A percentile compares a stretch with the other conserved stretches of the same genome.
phyloP scores from a whole-genome alignment of 2,797 vertebrate genomes.

The Cirrhinus mrigala region DNA sequence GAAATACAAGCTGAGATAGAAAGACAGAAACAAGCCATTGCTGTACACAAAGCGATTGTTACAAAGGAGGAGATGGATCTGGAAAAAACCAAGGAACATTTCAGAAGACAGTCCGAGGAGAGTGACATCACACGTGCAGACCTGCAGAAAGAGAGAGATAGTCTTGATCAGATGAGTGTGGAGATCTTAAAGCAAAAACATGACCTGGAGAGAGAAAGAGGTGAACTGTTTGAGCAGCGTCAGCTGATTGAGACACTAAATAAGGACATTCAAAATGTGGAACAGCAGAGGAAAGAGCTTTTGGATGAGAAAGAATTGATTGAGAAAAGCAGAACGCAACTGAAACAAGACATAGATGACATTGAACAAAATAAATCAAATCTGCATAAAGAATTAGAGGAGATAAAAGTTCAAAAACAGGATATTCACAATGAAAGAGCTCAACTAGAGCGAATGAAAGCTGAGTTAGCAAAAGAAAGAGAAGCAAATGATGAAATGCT shows the following conservation, averaged over 20 bases:
- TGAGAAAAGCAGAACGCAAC: constrained; percentile 6
- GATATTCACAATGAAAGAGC: constrained; percentile 12
- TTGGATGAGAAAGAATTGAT: constrained; percentile 12
- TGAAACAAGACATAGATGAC: constrained; percentile 23
- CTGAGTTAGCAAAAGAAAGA: constrained; percentile 17
- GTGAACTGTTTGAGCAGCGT: constrained; percentile 8
- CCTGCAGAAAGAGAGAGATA: not conserved
- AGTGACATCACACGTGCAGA: not conserved
- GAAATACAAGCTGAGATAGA: constrained; percentile 25
- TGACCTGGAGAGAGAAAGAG: constrained; percentile 23
- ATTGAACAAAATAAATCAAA: constrained; percentile 25
- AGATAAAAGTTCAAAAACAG: constrained; percentile 10
- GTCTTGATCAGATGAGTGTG: constrained; percentile 7
- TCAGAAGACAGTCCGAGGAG: constrained; percentile 22
- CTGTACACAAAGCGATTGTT: constrained; percentile 3
- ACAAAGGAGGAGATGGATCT: constrained; percentile 29
- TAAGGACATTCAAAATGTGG: constrained; percentile 2
- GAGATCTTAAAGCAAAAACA: constrained; percentile 25
- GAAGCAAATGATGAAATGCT: constrained; percentile 31
- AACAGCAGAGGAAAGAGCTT: constrained; percentile 24
- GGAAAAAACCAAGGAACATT: constrained; percentile 28
- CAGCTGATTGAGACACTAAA: constrained; percentile 7
- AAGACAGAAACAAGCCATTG: not conserved
- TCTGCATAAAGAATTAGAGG: constrained; percentile 25
- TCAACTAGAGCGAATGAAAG: constrained; percentile 19